Evolutionary conservation across 2,888 invertebrate genomes (phyloP).

Genomic region (Synanthedon vespiformis): DNA sequence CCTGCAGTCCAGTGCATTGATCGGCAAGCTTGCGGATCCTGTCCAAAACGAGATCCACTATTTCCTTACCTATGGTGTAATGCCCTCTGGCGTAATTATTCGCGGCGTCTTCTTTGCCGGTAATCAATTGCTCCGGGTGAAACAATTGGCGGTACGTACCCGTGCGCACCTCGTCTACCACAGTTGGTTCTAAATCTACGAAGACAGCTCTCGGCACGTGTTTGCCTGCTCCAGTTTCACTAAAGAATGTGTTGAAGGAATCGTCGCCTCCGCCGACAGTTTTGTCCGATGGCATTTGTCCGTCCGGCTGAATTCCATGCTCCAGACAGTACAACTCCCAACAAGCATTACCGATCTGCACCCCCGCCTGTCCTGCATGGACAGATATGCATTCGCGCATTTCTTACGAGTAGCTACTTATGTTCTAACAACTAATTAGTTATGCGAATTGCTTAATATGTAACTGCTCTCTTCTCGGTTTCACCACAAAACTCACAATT

Average conservation of each 20-base stretch:
- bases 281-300: conserved; percentile 87
- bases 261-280: conserved; percentile 89
- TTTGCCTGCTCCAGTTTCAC: conserved; percentile 94
- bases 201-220: conserved; percentile 95
- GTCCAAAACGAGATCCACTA: conserved; percentile 89
- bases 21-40: conserved; percentile 87
- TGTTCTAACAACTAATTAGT: background rate
- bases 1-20: conserved; percentile 91
- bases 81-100: conserved; percentile 98
- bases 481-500: background rate
- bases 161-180: conserved; percentile 92
- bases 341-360: conserved; percentile 89
- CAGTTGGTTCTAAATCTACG: conserved; percentile 95
- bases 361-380: conserved; percentile 72
- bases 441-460: background rate
- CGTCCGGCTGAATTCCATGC: conserved; percentile 86
- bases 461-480: background rate
- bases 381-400: conserved; percentile 66
- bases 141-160: conserved; percentile 96
- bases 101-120: conserved; percentile 96
- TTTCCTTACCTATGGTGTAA: conserved; percentile 96
- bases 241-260: conserved; percentile 94
- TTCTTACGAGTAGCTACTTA: conserved; percentile 12
- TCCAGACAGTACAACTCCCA: conserved; percentile 88
- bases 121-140: conserved; percentile 95